A percentile compares a stretch with the other conserved stretches of the same genome.
phyloP scores from a whole-genome alignment of 2,113 vertebrate species.

The Brachypodius melanocephalos region DNA sequence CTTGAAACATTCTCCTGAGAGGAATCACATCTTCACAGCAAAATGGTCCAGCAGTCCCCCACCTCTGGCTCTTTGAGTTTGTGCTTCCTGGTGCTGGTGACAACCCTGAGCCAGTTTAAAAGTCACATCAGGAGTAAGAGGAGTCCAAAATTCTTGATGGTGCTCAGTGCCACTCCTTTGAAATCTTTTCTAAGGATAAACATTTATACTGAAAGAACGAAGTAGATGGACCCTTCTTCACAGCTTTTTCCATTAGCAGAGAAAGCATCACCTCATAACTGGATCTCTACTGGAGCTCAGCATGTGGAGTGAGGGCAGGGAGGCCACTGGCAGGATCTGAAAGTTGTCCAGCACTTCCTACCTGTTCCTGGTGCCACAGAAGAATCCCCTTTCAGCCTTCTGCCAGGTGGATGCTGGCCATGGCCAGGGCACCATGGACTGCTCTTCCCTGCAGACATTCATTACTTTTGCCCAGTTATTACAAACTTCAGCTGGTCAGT shows the following conservation, averaged over 20 bases:
- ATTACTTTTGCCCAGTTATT: not conserved
- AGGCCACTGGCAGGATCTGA: accelerated
- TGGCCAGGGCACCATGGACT: not conserved
- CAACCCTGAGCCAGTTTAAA: not conserved
- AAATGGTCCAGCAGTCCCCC: not conserved
- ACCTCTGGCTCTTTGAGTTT: not conserved
- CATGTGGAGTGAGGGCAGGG: not conserved
- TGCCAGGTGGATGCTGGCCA: not conserved
- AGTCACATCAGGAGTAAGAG: not conserved
- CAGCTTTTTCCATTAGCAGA: not conserved
- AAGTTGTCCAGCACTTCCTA: not conserved
- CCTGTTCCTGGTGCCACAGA: not conserved
- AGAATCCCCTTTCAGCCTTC: not conserved
- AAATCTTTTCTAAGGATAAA: not conserved
- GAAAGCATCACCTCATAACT: not conserved
- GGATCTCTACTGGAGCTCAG: accelerated
- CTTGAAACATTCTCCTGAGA: not conserved
- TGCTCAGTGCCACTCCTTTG: not conserved
- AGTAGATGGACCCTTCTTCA: not conserved
- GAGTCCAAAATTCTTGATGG: not conserved
- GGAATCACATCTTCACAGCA: not conserved
- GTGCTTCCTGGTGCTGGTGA: not conserved
- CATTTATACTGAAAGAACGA: not conserved
- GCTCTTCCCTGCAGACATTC: not conserved
- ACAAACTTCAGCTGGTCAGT: not conserved